A percentile compares a stretch with the other conserved stretches of the same genome.
These are phyloP conservation scores for Teleogryllus oceanicus DNA, from an alignment of 2,888 invertebrate species.

Conservation along the genomic window DNA sequence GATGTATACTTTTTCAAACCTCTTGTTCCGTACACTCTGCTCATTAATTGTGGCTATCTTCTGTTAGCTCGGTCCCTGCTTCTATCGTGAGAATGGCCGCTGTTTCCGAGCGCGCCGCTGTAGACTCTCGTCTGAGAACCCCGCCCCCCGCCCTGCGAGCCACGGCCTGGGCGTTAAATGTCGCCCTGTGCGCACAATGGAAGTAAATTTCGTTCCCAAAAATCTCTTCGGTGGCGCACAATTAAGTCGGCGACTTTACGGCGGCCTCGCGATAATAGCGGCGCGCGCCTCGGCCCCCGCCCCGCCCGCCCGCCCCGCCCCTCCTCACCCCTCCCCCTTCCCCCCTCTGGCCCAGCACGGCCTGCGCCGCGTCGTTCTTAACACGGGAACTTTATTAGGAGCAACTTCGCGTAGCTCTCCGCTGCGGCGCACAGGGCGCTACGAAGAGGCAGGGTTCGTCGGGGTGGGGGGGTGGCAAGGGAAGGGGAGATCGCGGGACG, in stretches of 20 bases:
- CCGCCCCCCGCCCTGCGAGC: too few relatives aligned
- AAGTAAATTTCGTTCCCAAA: constrained; percentile 11
- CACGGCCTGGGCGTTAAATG: too few relatives aligned
- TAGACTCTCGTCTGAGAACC: too few relatives aligned
- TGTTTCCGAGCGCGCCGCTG: too few relatives aligned
- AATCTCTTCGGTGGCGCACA: constrained; percentile 3
- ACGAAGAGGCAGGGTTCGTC: neutral
- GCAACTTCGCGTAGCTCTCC: neutral
- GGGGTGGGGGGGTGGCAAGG: too few relatives aligned
- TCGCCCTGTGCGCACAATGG: neutral
- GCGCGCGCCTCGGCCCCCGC: neutral
- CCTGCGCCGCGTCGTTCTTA: neutral
- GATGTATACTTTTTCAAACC: too few relatives aligned
- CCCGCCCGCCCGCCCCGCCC: neutral
- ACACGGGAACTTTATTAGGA: neutral
- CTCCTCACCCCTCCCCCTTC: too few relatives aligned
- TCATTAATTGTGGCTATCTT: too few relatives aligned
- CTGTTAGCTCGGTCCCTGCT: too few relatives aligned
- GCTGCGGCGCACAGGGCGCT: neutral
- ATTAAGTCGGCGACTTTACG: neutral
- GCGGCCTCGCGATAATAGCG: constrained; percentile 1
- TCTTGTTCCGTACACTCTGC: too few relatives aligned
- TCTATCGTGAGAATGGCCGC: too few relatives aligned
- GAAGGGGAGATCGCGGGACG: too few relatives aligned
- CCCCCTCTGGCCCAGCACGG: neutral